Conservation (phyloP, 2,797 vertebrate genomes). For the Podargus strigoides region DNA sequence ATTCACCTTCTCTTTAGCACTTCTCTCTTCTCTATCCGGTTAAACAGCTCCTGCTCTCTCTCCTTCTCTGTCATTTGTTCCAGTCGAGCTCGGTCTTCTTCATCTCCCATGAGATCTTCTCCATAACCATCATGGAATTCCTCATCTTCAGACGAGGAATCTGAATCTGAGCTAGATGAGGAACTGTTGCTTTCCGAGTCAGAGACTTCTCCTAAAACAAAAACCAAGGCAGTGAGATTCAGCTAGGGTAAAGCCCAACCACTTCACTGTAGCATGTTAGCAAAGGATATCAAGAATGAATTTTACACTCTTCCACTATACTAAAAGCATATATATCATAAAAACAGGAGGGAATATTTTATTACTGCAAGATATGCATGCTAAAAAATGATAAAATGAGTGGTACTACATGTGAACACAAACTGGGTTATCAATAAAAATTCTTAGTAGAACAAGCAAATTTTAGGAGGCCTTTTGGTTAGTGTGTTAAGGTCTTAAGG, state of each 20-base stretch:
- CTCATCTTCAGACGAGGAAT: slow-evolving; percentile 94
- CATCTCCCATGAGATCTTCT: slow-evolving; percentile 97
- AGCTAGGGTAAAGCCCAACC: background rate
- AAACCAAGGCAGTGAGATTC: background rate
- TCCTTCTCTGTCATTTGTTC: slow-evolving; percentile 99
- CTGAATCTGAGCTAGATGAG: slow-evolving; percentile 94
- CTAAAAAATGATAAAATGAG: background rate
- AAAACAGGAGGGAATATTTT: background rate
- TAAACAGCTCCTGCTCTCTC: slow-evolving; percentile 95
- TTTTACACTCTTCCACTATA: background rate
- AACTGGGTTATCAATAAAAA: background rate
- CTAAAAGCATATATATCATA: background rate
- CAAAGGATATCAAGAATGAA: background rate
- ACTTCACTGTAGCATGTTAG: background rate
- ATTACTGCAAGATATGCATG: background rate
- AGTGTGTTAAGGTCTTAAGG: background rate
- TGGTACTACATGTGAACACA: background rate
- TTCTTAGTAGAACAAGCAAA: background rate
- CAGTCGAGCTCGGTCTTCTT: slow-evolving; percentile 92
- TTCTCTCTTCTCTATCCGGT: slow-evolving; percentile 97
- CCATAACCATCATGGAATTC: slow-evolving; percentile 96
- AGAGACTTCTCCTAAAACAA: slow-evolving; percentile 89
- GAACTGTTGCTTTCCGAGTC: slow-evolving; percentile 98
- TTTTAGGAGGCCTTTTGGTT: background rate
- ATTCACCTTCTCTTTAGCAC: slow-evolving; percentile 94